Percentiles rank a stretch among this genome's conserved stretches.
Conservation (phyloP, 2,888 invertebrate species). For the Adelphocoris suturalis region DNA sequence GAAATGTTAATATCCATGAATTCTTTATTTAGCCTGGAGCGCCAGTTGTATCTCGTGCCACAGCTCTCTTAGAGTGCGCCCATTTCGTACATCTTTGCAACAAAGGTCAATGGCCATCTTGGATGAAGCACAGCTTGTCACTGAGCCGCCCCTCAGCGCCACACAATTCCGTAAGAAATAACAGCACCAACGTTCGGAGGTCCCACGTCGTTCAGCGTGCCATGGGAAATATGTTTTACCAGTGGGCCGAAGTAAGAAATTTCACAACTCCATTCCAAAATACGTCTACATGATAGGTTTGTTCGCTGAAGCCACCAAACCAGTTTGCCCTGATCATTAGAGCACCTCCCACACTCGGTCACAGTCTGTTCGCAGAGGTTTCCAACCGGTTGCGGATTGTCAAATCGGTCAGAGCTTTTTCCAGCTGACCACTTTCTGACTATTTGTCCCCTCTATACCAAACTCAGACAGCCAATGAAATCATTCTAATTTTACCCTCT, state of each 20-base stretch:
- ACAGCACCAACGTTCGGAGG: constrained; percentile 82
- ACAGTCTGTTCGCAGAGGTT: no score
- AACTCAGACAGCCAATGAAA: no score
- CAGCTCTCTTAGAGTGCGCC: constrained; percentile 95
- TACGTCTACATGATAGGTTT: no score
- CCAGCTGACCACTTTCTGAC: no score
- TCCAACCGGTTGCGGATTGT: no score
- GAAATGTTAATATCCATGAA: no score
- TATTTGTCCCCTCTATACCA: no score
- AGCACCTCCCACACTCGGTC: no score
- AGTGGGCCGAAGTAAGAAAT: constrained; percentile 91
- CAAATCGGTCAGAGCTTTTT: no score
- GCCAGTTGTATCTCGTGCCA: constrained; percentile 87
- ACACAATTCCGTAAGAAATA: constrained; percentile 78
- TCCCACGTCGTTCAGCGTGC: constrained; percentile 89
- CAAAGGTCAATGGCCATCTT: constrained; percentile 98
- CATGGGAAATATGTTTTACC: constrained; percentile 98
- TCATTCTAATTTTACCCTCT: no score
- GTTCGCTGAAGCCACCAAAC: no score
- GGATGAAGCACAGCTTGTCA: constrained; percentile 94
- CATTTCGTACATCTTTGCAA: constrained; percentile 98
- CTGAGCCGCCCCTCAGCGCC: constrained; percentile 87
- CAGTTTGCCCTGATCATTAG: no score
- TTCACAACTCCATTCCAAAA: neutral
- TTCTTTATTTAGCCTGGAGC: constrained; percentile 43